Conservation (phyloP, 2,797 vertebrate genomes). For the Karalla daura region DNA sequence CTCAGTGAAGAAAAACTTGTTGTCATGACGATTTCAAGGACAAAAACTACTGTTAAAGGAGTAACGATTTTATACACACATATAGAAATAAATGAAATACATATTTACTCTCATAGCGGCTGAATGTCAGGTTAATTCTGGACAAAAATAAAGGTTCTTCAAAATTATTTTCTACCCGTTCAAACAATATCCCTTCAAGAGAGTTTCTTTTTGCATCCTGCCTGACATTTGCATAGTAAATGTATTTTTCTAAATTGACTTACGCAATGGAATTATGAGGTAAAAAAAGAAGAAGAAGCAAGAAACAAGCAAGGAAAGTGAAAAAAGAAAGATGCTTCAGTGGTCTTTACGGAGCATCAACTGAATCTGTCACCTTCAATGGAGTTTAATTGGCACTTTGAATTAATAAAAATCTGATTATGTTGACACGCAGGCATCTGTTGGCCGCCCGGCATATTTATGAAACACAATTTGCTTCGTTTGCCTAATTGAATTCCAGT, state of each 20-base stretch:
- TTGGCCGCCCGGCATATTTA: constrained; percentile 31
- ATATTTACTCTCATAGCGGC: neutral
- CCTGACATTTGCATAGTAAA: neutral
- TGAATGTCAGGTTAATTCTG: too few relatives aligned
- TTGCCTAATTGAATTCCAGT: constrained; percentile 47
- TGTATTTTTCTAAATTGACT: neutral
- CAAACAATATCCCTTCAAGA: neutral
- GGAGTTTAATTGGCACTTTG: constrained; percentile 6
- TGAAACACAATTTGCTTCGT: constrained; percentile 30
- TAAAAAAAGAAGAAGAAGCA: neutral
- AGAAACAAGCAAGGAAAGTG: neutral
- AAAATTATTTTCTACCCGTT: neutral
- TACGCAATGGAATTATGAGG: neutral
- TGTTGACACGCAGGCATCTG: constrained; percentile 8
- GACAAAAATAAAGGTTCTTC: neutral
- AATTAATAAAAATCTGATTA: constrained; percentile 31
- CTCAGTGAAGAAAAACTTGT: neutral
- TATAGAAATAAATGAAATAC: neutral
- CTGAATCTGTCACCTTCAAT: constrained; percentile 7
- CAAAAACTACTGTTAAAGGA: neutral
- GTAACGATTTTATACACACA: neutral
- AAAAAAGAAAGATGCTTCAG: neutral
- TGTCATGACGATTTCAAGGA: neutral
- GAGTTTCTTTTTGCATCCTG: neutral
- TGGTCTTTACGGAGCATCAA: constrained; percentile 13